phyloP scores from a whole-genome alignment of 2,113 vertebrate genomes.

The Burhinus oedicnemus region DNA sequence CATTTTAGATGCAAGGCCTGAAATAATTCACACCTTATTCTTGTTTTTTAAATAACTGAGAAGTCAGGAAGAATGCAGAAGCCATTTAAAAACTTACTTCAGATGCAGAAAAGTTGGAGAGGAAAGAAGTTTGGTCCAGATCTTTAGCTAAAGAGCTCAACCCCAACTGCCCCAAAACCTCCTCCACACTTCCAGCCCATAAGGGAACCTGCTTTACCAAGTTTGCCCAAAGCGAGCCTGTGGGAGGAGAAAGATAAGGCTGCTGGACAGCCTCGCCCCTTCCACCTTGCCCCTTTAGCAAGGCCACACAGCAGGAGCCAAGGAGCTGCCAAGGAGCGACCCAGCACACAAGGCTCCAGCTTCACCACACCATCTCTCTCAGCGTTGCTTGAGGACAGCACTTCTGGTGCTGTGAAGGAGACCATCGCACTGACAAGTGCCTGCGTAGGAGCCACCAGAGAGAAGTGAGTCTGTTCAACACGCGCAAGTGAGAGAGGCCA shows the following conservation, averaged over 20 bases:
- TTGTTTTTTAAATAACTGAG: constrained; percentile 17
- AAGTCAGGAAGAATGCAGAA: neutral
- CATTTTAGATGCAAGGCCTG: neutral
- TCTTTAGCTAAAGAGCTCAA: neutral
- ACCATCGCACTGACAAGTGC: neutral
- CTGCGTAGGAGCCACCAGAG: neutral
- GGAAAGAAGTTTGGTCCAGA: neutral
- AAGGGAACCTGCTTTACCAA: neutral
- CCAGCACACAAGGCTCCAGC: neutral
- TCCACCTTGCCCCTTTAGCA: neutral
- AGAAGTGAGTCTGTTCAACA: neutral
- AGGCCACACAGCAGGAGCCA: neutral
- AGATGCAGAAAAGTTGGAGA: neutral
- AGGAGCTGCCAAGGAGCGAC: neutral
- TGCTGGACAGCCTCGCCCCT: neutral
- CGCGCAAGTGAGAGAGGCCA: neutral
- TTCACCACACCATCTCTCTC: rapidly evolving
- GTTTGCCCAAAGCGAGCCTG: neutral
- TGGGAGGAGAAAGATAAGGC: neutral
- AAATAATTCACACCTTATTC: constrained; percentile 12
- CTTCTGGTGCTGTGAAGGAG: neutral
- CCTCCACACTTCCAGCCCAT: neutral
- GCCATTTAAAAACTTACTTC: neutral
- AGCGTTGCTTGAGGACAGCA: neutral
- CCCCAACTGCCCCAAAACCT: neutral